Percentiles rank a stretch among this genome's conserved stretches.
phyloP scores from a whole-genome alignment of 64 coral and sea anemone species.

The Astreopora myriophthalma region DNA sequence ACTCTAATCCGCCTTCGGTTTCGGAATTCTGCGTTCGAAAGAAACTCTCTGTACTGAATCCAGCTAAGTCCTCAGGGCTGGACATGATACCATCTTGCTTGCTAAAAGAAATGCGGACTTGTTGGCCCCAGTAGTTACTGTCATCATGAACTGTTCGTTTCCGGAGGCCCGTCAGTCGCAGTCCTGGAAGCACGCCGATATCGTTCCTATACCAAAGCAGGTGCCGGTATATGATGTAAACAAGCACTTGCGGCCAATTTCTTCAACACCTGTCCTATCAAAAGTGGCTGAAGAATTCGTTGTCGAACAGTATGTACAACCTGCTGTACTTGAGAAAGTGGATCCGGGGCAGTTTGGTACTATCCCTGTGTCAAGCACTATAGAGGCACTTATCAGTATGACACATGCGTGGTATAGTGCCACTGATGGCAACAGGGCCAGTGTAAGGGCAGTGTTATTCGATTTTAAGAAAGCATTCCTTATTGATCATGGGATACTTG shows the following conservation, averaged over 20 bases:
- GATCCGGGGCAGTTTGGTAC: slow-evolving; percentile 41
- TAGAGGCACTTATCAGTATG: slow-evolving; percentile 13
- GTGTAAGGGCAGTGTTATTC: neutral
- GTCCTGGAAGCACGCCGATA: slow-evolving; percentile 33
- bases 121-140: neutral
- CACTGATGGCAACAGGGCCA: neutral
- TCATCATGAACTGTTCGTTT: slow-evolving; percentile 34
- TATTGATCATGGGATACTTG: neutral
- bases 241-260: slow-evolving; percentile 33
- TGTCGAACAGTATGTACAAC: slow-evolving; percentile 21
- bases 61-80: no score
- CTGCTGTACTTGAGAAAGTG: slow-evolving; percentile 13
- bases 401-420: neutral
- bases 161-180: neutral
- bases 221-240: slow-evolving; percentile 21
- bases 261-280: slow-evolving; percentile 15
- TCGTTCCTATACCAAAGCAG: slow-evolving; percentile 23
- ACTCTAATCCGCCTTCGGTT: neutral
- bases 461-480: neutral
- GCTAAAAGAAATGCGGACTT: slow-evolving; percentile 24
- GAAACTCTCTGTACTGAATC: no score
- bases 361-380: neutral
- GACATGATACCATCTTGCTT: slow-evolving; percentile 17
- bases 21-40: no score
- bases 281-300: slow-evolving; percentile 35